Evolutionary conservation across 2,888 invertebrate species (phyloP), one percentile per base, ranked within the genome.

Genomic region (Podotricha telesiphe): DNA sequence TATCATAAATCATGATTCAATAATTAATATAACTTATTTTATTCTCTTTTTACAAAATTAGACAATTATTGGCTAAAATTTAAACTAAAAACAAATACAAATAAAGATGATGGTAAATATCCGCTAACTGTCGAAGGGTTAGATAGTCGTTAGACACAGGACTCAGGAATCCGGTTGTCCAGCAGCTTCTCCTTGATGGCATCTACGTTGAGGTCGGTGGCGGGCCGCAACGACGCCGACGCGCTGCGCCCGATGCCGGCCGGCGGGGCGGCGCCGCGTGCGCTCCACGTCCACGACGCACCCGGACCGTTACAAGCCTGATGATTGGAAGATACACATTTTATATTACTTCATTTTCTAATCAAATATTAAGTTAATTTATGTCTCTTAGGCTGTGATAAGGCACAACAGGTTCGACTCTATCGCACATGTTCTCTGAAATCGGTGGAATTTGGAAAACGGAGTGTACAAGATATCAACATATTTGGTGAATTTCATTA

Each of bases 101-200:
- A 19, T 48, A 47, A 50, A 20, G n/a, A 11, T 34, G 19, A 13
- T 7, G 6, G 37, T 50, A 37, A 48, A 13, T 37, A 48, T 22
- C 20, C 22, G n/a, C 40, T 17, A 37, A 19, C 19, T 37, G 34
- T 19, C 19, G 13, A 47, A 48, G 48, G 19, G n/a, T 48, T 47
- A 11, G n/a, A 10, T 20, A 11, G 55, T 19, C 17, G 37, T 95
- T 96, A 97, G 81, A 97, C 97, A 92, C 97, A 97, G 85, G 97
- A 97, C 90, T 97, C 97, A 55, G 97, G 97, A 84, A 97, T 95
- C 84, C 97, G 95, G 86, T 96, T 96, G 81, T 97, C 96, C 94
- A 97, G 96, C 73, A 97, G 94, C 83, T 97, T 95, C 88, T 97
- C 96, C 87, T 97, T 97, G 88, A 97, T 97, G 81, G 97, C 97